Conservation (phyloP, 2,113 vertebrate species). For the Condylura cristata region DNA sequence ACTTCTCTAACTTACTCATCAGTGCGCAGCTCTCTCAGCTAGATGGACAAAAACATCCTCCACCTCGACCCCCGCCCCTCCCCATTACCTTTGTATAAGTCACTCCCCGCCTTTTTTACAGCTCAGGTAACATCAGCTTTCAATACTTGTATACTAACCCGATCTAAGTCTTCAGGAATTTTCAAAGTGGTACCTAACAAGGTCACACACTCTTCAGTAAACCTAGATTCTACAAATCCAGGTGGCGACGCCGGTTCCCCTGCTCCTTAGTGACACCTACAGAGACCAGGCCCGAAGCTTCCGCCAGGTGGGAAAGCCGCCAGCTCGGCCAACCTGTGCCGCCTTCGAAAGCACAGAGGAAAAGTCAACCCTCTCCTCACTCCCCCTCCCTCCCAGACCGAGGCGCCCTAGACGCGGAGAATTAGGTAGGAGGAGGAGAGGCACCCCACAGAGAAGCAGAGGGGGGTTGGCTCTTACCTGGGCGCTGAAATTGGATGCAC, state of each 20-base stretch:
- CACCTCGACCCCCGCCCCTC: neutral
- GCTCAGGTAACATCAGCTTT: neutral
- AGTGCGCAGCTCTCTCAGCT: neutral
- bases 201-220: neutral
- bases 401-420: neutral
- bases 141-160: neutral
- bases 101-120: neutral
- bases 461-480: slow-evolving; percentile 73
- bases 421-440: no score
- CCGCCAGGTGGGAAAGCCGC: neutral
- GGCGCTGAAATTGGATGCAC: neutral
- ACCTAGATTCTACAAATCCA: neutral
- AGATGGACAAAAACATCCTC: neutral
- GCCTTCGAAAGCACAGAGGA: neutral
- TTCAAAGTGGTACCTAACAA: slow-evolving; percentile 31
- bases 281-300: neutral
- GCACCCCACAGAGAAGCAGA: neutral
- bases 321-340: neutral
- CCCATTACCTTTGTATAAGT: neutral
- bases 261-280: neutral
- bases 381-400: neutral
- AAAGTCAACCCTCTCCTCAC: neutral
- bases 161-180: neutral
- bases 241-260: neutral
- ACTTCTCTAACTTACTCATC: neutral